Conservation (phyloP, 2,797 vertebrate species). For the Emys orbicularis region DNA sequence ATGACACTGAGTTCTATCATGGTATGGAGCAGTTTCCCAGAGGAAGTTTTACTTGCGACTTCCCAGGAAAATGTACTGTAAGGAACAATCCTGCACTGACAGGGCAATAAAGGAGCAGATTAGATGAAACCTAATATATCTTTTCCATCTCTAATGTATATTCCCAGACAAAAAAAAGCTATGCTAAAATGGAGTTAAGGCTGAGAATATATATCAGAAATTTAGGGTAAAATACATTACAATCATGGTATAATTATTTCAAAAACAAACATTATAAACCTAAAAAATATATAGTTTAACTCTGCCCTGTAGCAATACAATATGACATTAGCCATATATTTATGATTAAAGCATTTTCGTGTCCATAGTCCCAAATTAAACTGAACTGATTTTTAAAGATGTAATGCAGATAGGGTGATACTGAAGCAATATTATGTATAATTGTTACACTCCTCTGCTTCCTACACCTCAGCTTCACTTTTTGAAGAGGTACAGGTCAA, state of each 20-base stretch:
- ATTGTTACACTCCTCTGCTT: not conserved
- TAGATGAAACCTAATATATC: not conserved
- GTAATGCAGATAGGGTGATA: not conserved
- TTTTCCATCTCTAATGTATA: not conserved
- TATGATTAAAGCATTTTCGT: not conserved
- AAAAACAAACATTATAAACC: not conserved
- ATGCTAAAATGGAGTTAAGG: not conserved
- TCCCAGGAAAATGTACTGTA: rapidly evolving
- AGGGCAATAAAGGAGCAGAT: not conserved
- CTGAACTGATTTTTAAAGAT: not conserved
- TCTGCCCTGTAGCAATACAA: not conserved
- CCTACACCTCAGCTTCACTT: not conserved
- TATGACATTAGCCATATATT: not conserved
- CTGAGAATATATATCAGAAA: not conserved
- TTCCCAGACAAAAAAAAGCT: not conserved
- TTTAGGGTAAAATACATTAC: not conserved
- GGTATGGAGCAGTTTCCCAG: not conserved
- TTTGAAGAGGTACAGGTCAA: not conserved
- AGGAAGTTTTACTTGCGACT: not conserved
- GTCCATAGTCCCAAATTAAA: not conserved
- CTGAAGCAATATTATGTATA: not conserved
- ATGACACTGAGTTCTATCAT: not conserved
- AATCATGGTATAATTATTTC: not conserved
- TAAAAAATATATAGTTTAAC: not conserved
- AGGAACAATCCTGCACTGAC: not conserved